Conservation (phyloP, 2,888 invertebrate genomes). For the Dorcus hopei region DNA sequence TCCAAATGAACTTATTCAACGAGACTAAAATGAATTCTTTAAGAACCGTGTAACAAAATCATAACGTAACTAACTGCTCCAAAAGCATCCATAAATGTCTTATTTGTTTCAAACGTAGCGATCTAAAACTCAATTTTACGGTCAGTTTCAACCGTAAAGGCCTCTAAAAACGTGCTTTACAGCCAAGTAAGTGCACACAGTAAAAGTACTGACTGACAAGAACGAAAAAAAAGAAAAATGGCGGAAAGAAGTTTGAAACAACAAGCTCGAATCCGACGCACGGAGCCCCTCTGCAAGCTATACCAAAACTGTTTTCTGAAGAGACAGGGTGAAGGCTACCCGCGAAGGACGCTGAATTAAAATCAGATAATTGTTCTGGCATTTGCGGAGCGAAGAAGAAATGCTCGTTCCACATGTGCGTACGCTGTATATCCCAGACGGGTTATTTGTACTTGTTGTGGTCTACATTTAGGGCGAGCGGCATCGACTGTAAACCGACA, state of each 20-base stretch:
- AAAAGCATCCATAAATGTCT: too few species aligned
- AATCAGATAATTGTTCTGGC: conserved; percentile 22
- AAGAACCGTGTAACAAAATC: too few species aligned
- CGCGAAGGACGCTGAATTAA: conserved; percentile 21
- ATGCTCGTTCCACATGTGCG: background rate
- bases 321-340: conserved; percentile 27
- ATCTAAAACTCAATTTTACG: too few species aligned
- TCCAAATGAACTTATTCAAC: too few species aligned
- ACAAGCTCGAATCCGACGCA: too few species aligned
- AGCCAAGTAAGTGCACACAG: too few species aligned
- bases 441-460: background rate
- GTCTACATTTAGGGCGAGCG: background rate
- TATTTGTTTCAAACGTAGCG: too few species aligned
- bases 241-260: too few species aligned
- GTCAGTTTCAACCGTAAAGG: too few species aligned
- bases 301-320: conserved; percentile 21
- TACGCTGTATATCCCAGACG: background rate
- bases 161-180: too few species aligned
- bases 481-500: background rate
- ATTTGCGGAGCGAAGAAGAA: conserved; percentile 14
- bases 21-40: too few species aligned
- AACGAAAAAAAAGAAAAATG: background rate
- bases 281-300: conserved; percentile 9
- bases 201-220: background rate
- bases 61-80: too few species aligned